Evolutionary conservation across 2,888 invertebrate species (phyloP), one percentile per base, ranked within the genome.

Genomic region (Clostera curtula): DNA sequence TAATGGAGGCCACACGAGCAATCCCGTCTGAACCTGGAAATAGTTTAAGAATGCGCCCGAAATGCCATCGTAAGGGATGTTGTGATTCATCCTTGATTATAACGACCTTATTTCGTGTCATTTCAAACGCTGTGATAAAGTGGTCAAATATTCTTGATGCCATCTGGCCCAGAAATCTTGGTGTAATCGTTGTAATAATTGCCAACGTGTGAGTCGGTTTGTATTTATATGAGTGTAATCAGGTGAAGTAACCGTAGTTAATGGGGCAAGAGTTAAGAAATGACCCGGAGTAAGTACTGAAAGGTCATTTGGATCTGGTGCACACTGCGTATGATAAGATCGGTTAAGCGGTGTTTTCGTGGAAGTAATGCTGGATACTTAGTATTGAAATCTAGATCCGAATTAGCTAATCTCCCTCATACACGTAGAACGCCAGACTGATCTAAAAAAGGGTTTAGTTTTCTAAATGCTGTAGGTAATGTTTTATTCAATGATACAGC

Each of bases 81-180:
- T 10, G 10, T 19, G 19, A 19, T 8, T 19, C 19, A 5, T 19
- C 19, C 10, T 19, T 19, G 8, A 19, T 19, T n/a, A n/a, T n/a
- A n/a, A n/a, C n/a, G n/a, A n/a, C n/a, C n/a, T n/a, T n/a, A n/a
- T n/a, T n/a, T n/a, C n/a, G n/a, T n/a, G n/a, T n/a, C 34, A 34
- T 15, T 40, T 40, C 3, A 30, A 28, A 4, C 40, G 31, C 11
- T 15, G 15, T 15, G 15, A 15, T 15, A 15, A 15, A 2, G 15
- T 15, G 5, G 15, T 15, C 7, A 15, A 15, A 15, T 15, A 15
- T 7, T 15, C 15, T 6, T 6, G 15, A 7, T 15, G 15, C 15
- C 34, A 40, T 9, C 31, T 2, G 7, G 12, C 28, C 25, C 28
- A 18, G 15, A 32, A 36, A 10, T 22, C n/a, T 20, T 30, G 31